phyloP scores from a whole-genome alignment of 2,797 vertebrate species.

The Hoplostethus atlanticus region DNA sequence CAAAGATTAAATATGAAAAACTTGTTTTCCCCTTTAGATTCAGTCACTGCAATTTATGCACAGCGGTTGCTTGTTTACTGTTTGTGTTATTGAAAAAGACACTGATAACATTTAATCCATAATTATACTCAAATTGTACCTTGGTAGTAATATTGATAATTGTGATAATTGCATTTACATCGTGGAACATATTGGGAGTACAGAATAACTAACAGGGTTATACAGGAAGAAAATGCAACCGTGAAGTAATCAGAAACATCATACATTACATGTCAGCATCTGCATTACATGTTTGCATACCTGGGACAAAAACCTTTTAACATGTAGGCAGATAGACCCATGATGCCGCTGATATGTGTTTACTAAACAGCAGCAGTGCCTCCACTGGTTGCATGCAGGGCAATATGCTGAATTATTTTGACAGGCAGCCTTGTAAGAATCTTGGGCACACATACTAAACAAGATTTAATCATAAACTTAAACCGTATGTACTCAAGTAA shows the following conservation, averaged over 20 bases:
- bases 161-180: constrained; percentile 31
- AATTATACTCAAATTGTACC: constrained; percentile 8
- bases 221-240: constrained; percentile 35
- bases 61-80: background rate
- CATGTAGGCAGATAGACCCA: background rate
- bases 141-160: constrained; percentile 7
- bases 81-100: background rate
- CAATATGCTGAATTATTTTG: constrained; percentile 5
- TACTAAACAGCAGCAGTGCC: background rate
- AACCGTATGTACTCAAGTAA: constrained; percentile 19
- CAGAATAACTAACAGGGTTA: constrained; percentile 27
- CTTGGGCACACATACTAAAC: background rate
- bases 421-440: background rate
- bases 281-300: too few species aligned
- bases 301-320: constrained; percentile 58
- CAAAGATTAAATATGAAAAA: constrained; percentile 4
- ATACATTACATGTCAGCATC: constrained; percentile 75
- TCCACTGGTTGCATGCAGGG: background rate
- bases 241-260: constrained; percentile 75
- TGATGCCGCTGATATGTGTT: background rate
- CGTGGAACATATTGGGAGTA: background rate
- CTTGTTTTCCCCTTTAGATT: background rate
- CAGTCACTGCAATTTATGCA: background rate
- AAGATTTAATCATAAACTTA: background rate
- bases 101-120: constrained; percentile 1